Evolutionary conservation across 2,888 invertebrate genomes (phyloP).

Genomic region (Dascillus cervinus): DNA sequence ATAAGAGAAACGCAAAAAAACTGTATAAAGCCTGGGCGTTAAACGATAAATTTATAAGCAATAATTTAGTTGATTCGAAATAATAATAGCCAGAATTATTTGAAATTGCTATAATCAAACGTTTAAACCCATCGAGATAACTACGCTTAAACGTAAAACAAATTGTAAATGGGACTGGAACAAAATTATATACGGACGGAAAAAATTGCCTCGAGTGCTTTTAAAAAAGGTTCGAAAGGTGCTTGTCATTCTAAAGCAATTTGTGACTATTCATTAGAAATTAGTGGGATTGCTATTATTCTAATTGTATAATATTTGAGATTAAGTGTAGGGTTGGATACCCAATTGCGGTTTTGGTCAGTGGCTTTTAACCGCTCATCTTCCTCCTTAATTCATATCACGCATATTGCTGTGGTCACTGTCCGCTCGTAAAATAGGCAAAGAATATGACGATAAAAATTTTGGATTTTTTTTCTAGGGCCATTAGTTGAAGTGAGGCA

Average conservation of each 20-base stretch:
- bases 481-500: too few relatives aligned
- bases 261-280: conserved; percentile 52
- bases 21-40: conserved; percentile 25
- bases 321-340: conserved; percentile 19
- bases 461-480: too few relatives aligned
- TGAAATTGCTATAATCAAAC: conserved; percentile 43
- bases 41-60: conserved; percentile 42
- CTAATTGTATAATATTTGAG: conserved; percentile 11
- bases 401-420: too few relatives aligned
- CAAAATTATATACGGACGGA: conserved; percentile 33
- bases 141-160: conserved; percentile 40
- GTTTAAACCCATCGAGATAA: conserved; percentile 39
- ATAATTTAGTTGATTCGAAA: conserved; percentile 37
- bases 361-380: too few relatives aligned
- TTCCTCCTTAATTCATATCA: too few relatives aligned
- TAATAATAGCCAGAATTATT: conserved; percentile 42
- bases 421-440: too few relatives aligned
- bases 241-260: conserved; percentile 39
- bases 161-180: conserved; percentile 40
- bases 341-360: conserved; percentile 22
- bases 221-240: conserved; percentile 31
- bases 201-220: too few relatives aligned
- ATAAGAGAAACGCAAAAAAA: conserved; percentile 13
- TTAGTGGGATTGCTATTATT: conserved; percentile 54
- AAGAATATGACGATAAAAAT: too few relatives aligned